These are phyloP conservation scores for Masnerella sp. DNA, from an alignment of 2,888 invertebrate species.

Conservation along the genomic window DNA sequence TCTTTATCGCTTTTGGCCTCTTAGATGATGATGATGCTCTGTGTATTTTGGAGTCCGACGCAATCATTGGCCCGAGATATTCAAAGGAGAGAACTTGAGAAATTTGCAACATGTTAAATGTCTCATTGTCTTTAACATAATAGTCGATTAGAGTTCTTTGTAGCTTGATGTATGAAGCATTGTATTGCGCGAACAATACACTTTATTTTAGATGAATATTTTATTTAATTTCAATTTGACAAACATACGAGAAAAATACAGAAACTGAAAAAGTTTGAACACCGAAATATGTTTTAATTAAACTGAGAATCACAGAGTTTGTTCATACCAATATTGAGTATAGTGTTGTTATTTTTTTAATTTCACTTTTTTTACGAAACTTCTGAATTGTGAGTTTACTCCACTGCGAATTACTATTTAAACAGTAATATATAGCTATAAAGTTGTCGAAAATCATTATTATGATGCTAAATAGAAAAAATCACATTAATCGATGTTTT, in stretches of 20 bases:
- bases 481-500: too few species aligned
- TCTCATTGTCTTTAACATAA: slow-evolving; percentile 58
- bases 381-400: too few species aligned
- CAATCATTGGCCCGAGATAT: slow-evolving; percentile 57
- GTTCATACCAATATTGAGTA: too few species aligned
- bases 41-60: slow-evolving; percentile 58
- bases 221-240: slow-evolving; percentile 53
- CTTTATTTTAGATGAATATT: slow-evolving; percentile 58
- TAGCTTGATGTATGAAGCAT: slow-evolving; percentile 59
- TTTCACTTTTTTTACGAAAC: too few species aligned
- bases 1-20: slow-evolving; percentile 58
- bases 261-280: too few species aligned
- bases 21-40: slow-evolving; percentile 52
- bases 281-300: too few species aligned
- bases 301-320: too few species aligned
- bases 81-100: slow-evolving; percentile 58
- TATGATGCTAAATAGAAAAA: too few species aligned
- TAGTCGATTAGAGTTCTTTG: slow-evolving; percentile 60
- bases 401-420: too few species aligned
- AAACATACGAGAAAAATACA: too few species aligned
- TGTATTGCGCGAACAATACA: slow-evolving; percentile 52
- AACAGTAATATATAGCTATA: slow-evolving; percentile 8
- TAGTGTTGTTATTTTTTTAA: too few species aligned
- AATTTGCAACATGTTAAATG: slow-evolving; percentile 59
- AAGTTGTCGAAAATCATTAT: too few species aligned